Evolutionary conservation across 2,797 vertebrate species (phyloP), one percentile per base, ranked within the genome.

Genomic region (Pantherophis alleghaniensis): DNA sequence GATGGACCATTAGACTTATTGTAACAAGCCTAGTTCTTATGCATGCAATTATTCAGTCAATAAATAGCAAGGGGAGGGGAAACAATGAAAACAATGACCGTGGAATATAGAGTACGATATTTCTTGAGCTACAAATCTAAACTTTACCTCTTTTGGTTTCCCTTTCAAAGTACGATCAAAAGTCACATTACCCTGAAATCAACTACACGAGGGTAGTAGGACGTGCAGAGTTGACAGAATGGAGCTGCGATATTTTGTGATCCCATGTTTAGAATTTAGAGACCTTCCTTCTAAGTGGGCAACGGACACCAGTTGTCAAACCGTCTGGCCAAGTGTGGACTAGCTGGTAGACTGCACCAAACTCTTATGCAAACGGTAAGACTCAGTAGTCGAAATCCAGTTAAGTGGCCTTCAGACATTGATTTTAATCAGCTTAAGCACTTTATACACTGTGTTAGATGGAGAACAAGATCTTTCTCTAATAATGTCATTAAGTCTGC

Each of bases 391-490:
- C 11, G 86, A 66, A 66, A 53, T 13, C n/a, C n/a, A 63, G 26
- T 59, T 59, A 47, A 7, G 28, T 74, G 61, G 83, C 83, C 89
- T 87, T 86, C 24, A 14, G 79, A 53, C 60, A 63, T 53, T 63
- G 59, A 86, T 93, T 90, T 63, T 26, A 90, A 86, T 90, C 51
- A 47, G 32, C 28, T n/a, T 66, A 90, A 90, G 79, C 86, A 92
- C 86, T 47, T 56, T 92, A 87, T 79, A 69, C 86, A 57, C 88
- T 22, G 11, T 14, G 59, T 61, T 93, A 37, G 47, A 86, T 16
- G 2, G 74, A 86, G 59, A 47, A 53, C 79, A 90, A 32, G 90
- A 56, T 56, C 32, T 90, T 93, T 90, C 63, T 87, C 79, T 93
- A 90, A 90, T 90, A 61, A 90, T 18, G 12, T 60, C 47, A 86